These are phyloP conservation scores for Lissonota sp. DNA, from an alignment of 2,888 invertebrate genomes.

Conservation along the genomic window DNA sequence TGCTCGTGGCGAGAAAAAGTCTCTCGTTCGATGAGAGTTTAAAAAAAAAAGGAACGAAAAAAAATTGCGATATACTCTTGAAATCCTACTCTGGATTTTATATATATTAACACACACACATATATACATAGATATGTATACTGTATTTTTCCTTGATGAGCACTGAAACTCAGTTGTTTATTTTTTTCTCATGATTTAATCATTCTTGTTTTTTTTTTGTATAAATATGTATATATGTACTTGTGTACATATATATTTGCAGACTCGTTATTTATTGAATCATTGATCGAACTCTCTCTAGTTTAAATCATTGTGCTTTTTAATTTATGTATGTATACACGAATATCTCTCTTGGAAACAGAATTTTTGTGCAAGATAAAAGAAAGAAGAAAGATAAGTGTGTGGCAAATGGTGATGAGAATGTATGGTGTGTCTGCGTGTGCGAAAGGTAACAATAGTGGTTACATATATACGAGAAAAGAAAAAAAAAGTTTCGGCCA, in stretches of 20 bases:
- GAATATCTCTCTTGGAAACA: conserved; percentile 23
- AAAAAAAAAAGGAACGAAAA: not conserved
- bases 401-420: conserved; percentile 34
- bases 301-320: conserved; percentile 33
- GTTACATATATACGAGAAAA: not conserved
- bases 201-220: conserved; percentile 6
- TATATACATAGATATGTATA: not conserved
- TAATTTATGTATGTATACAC: conserved; percentile 28
- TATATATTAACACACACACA: not conserved
- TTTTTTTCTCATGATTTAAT: conserved; percentile 5
- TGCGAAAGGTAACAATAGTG: conserved; percentile 27
- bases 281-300: conserved; percentile 13
- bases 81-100: not conserved
- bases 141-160: not conserved
- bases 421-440: conserved; percentile 33
- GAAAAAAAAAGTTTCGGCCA: conserved; percentile 46
- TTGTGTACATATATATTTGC: conserved; percentile 34
- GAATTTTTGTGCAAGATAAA: conserved; percentile 34
- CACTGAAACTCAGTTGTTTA: not conserved
- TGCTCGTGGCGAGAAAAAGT: not conserved
- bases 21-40: not conserved
- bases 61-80: conserved; percentile 1
- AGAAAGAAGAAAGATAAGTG: conserved; percentile 13
- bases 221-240: conserved; percentile 25
- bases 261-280: conserved; percentile 59